A percentile compares a stretch with the other conserved stretches of the same genome.
These are phyloP conservation scores for Macroglossus sobrinus DNA, from an alignment of 2,113 vertebrate genomes.

Conservation along the genomic window DNA sequence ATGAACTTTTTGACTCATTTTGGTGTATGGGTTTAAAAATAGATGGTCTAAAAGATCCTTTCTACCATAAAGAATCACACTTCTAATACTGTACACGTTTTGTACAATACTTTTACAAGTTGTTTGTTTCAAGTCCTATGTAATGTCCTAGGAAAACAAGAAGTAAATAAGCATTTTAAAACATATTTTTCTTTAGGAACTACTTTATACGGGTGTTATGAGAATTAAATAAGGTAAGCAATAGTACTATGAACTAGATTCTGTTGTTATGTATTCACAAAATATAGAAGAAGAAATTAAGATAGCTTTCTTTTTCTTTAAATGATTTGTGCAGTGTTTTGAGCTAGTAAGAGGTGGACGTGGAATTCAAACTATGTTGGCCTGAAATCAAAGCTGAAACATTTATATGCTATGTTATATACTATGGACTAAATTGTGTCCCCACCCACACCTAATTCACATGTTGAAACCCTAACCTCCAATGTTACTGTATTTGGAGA, in stretches of 20 bases:
- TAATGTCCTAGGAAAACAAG: not conserved
- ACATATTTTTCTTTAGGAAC: not conserved
- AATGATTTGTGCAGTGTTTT: not conserved
- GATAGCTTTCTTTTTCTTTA: not conserved
- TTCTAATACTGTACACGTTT: not conserved
- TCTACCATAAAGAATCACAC: not conserved
- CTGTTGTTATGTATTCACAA: not conserved
- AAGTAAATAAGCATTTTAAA: not conserved
- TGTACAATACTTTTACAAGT: not conserved
- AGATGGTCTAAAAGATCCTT: not conserved
- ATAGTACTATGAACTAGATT: not conserved
- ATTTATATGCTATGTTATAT: rapidly evolving
- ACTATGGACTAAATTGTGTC: too few species aligned
- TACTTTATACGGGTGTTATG: not conserved
- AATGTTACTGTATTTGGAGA: not conserved
- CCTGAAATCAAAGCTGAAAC: not conserved
- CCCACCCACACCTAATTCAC: too few species aligned
- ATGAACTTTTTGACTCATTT: not conserved
- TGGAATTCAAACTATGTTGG: not conserved
- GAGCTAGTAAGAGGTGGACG: not conserved
- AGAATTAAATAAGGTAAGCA: not conserved
- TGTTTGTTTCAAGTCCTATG: not conserved
- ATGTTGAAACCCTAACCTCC: not conserved
- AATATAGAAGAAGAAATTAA: not conserved
- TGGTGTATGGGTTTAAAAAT: not conserved